phyloP scores from a whole-genome alignment of 2,888 invertebrate species.

The Conistra vaccinii region DNA sequence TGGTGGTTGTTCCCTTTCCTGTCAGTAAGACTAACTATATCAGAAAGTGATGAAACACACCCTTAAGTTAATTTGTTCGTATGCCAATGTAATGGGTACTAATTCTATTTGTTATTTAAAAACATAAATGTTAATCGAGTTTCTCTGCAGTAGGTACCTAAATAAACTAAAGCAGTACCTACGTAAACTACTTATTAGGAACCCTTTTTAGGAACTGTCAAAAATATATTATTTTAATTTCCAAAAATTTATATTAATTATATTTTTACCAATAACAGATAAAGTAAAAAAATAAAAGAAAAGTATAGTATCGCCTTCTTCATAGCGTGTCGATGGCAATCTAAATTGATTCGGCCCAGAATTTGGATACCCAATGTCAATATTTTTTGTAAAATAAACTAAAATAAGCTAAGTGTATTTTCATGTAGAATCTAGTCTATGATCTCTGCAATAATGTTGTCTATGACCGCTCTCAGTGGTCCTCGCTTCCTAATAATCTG shows the following conservation, averaged over 20 bases:
- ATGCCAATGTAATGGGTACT: background rate
- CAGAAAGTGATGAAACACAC: conserved; percentile 22
- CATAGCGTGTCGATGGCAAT: background rate
- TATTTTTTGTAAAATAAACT: conserved; percentile 30
- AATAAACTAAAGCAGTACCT: background rate
- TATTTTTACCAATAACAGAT: background rate
- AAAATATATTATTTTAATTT: background rate
- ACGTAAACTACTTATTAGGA: background rate
- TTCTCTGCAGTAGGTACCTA: background rate
- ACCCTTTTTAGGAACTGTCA: no score
- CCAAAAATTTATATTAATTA: no score
- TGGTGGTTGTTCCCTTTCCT: background rate
- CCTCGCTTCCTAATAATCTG: conserved; percentile 82
- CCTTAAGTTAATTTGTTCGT: background rate
- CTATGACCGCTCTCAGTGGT: conserved; percentile 63
- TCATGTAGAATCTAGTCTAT: conserved; percentile 88
- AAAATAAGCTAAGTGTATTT: conserved; percentile 44
- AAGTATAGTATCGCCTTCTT: background rate
- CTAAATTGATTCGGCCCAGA: background rate
- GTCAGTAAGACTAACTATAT: conserved; percentile 10
- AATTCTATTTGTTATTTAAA: background rate
- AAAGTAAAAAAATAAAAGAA: background rate
- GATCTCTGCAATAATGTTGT: conserved; percentile 86
- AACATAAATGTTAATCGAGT: background rate
- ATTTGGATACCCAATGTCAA: background rate